These are phyloP conservation scores for Eutrigla gurnardus DNA, from an alignment of 2,797 vertebrate species.

Conservation along the genomic window DNA sequence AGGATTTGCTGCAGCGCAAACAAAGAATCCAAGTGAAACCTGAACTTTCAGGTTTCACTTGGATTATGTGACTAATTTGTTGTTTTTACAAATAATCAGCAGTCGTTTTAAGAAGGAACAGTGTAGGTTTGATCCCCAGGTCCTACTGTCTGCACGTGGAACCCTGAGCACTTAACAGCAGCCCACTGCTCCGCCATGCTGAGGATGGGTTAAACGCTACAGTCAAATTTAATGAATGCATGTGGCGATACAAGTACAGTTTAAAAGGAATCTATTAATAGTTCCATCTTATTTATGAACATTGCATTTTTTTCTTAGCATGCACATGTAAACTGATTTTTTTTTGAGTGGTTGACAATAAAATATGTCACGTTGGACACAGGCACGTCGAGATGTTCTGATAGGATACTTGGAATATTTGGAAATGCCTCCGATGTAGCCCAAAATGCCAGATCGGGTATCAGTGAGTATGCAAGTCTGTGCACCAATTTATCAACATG, in stretches of 20 bases:
- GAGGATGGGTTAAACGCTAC: too few relatives aligned
- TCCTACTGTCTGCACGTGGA: not conserved
- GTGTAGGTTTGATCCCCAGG: not conserved
- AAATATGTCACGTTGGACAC: not conserved
- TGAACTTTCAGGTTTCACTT: constrained; percentile 1
- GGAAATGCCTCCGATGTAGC: too few relatives aligned
- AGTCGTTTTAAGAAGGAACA: not conserved
- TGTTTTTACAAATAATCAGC: not conserved
- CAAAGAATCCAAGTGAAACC: constrained; percentile 36
- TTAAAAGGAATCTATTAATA: not conserved
- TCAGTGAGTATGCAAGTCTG: too few relatives aligned
- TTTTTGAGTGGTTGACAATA: not conserved
- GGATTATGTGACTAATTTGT: not conserved
- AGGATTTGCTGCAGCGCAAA: not conserved
- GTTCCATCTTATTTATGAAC: not conserved
- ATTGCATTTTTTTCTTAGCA: not conserved
- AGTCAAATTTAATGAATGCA: too few relatives aligned
- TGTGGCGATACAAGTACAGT: too few relatives aligned
- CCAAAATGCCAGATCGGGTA: too few relatives aligned
- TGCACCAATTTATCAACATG: too few relatives aligned
- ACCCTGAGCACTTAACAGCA: not conserved
- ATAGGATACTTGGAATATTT: too few relatives aligned
- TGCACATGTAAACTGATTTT: not conserved
- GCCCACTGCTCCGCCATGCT: not conserved
- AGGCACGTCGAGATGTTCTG: not conserved